Evolutionary conservation across 2,113 vertebrate genomes (phyloP).

Genomic region (Ovis aries): DNA sequence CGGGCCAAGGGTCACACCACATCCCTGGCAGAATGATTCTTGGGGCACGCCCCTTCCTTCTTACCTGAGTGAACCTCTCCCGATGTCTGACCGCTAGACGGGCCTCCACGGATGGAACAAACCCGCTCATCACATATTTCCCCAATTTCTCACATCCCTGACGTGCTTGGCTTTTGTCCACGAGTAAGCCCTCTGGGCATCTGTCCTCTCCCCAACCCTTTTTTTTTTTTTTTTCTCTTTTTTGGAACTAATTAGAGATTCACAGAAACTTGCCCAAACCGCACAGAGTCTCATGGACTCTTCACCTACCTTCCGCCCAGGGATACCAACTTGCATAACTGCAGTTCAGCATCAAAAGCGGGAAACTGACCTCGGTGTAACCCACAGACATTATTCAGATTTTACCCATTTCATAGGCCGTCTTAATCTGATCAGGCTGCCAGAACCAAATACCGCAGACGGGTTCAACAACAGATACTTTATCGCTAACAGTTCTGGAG

Average conservation of each 20-base stretch:
- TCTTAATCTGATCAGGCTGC: rapidly evolving
- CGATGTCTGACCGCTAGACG: rapidly evolving
- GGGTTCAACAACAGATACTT: rapidly evolving
- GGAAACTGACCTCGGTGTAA: background rate
- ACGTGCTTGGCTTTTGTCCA: background rate
- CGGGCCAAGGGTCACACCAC: background rate
- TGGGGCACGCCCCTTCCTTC: background rate
- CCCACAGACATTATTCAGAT: rapidly evolving
- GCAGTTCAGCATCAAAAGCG: rapidly evolving
- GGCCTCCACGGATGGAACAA: rapidly evolving
- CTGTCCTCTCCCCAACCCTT: background rate
- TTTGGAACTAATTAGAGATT: background rate
- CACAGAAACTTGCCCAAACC: background rate
- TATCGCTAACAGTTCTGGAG: rapidly evolving
- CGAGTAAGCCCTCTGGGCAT: background rate
- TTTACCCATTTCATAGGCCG: rapidly evolving
- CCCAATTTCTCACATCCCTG: background rate
- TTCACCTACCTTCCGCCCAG: background rate
- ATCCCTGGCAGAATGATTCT: background rate
- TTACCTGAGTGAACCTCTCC: background rate
- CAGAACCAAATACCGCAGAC: rapidly evolving
- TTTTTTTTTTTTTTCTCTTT: background rate
- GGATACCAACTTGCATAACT: rapidly evolving
- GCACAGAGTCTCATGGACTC: rapidly evolving
- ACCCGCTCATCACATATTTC: background rate